A percentile compares a stretch with the other conserved stretches of the same genome.
Evolutionary conservation across 2,888 invertebrate genomes (phyloP).

Genomic region (Meteorus colon): DNA sequence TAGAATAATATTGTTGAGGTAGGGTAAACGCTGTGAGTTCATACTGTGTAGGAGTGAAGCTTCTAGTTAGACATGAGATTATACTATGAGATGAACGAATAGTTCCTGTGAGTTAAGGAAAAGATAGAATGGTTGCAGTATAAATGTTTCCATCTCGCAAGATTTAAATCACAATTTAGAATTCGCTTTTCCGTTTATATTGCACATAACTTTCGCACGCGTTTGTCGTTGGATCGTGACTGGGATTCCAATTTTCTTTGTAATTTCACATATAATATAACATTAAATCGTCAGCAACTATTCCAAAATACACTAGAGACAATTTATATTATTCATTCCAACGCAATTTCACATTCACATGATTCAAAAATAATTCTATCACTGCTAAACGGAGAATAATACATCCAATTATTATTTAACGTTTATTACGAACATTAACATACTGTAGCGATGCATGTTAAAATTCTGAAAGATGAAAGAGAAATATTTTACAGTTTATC

Average conservation of each 20-base stretch:
- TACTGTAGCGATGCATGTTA: no score
- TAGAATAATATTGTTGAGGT: background rate
- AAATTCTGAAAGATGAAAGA: no score
- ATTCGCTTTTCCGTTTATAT: conserved; percentile 15
- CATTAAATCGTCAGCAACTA: background rate
- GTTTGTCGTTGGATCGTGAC: conserved; percentile 6
- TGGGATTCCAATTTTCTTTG: conserved; percentile 5
- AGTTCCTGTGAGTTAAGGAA: background rate
- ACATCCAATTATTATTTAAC: no score
- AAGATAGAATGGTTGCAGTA: background rate
- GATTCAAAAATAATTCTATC: no score
- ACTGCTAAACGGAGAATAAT: no score
- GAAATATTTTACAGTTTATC: no score
- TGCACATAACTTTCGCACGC: background rate
- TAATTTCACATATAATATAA: background rate
- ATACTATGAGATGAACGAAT: background rate
- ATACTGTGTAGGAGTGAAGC: background rate
- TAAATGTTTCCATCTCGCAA: background rate
- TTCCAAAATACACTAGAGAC: background rate
- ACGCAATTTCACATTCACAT: background rate
- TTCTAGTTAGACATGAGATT: background rate
- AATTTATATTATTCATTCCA: background rate
- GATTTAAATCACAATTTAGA: conserved; percentile 12
- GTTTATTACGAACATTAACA: no score
- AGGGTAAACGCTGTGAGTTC: background rate